These are phyloP conservation scores for Phyllotreta cruciferae DNA, from an alignment of 2,888 invertebrate genomes.

Conservation along the genomic window DNA sequence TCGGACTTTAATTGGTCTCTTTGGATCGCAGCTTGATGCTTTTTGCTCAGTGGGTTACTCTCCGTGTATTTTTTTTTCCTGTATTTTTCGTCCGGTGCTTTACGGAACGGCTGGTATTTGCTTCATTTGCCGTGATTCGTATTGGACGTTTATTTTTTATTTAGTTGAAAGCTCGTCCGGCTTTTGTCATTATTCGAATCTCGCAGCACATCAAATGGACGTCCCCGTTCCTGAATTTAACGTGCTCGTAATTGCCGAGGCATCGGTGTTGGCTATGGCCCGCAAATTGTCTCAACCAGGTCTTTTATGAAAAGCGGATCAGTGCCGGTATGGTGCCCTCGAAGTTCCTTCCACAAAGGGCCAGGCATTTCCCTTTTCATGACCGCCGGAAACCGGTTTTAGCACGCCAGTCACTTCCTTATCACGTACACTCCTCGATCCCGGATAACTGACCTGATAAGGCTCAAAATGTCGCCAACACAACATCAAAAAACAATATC, in stretches of 20 bases:
- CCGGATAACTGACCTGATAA: constrained; percentile 42
- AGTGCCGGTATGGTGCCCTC: constrained; percentile 31
- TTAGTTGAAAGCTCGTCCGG: too few relatives aligned
- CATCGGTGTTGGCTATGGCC: background rate
- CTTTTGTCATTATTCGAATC: too few relatives aligned
- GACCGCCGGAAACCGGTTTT: constrained; percentile 44
- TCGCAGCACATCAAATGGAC: too few relatives aligned
- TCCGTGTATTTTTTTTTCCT: constrained; percentile 23
- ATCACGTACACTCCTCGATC: constrained; percentile 41
- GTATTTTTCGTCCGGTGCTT: constrained; percentile 16
- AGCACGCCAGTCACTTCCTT: constrained; percentile 50
- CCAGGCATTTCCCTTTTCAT: constrained; percentile 49
- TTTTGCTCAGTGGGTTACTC: constrained; percentile 20
- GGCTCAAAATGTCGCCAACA: constrained; percentile 37
- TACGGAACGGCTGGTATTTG: constrained; percentile 15
- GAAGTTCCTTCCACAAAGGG: constrained; percentile 35
- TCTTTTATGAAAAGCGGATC: background rate
- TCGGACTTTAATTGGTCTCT: constrained; percentile 37
- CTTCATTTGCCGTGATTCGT: constrained; percentile 16
- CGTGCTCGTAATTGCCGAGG: too few relatives aligned
- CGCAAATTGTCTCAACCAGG: constrained; percentile 21
- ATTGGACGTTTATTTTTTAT: too few relatives aligned
- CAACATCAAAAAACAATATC: constrained; percentile 46
- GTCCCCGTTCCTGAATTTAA: too few relatives aligned
- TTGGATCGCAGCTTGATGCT: constrained; percentile 28